Evolutionary conservation across 53 echinoderm and acorn worm species (phyloP), one percentile per base, ranked within the genome.

Genomic region (Temnopleurus reevesii): DNA sequence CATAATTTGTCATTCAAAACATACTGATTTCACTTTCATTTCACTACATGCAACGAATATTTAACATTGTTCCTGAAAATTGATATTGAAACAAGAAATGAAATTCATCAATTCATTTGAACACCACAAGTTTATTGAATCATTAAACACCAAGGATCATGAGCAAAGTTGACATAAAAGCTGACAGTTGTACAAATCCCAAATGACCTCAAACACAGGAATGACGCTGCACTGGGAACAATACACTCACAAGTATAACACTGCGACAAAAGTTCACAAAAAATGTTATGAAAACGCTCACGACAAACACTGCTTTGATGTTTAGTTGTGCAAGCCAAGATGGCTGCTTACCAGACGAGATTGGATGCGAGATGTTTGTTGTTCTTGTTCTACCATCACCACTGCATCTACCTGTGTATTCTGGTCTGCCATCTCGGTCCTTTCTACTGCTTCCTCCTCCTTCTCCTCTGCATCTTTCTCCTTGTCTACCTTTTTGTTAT

Each of bases 321-420:
- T 3, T 1, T 30, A 51, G 79, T 49, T 71, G 35, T 34, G 18
- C 41, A 36, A 71, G 71, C 71, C 71, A 71, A 13, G 21, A 36
- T 71, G n/a, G 51, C 15, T 77, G 81, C 9, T 94, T 96, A 96
- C 96, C 94, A 81, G 63, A 51, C 89, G 89, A 31, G 92, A 93
- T 83, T 88, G 93, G 46, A 77, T 49, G 45, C 94, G 90, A 4
- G 88, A 87, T 31, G 88, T 87, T 53, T 87, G 88, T 35, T 87
- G 88, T 46, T 66, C 88, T 53, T 87, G 88, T 33, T 87, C 88
- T 8, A 87, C 71, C 47, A 87, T 33, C 29, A 87, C 86, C 45
- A 91, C 80, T 12, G 85, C 63, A 1, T 87, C 81, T 21, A 95
- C 81, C 53, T 93, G 93, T 15, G 90, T 93, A 43, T 92, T 95